Evolutionary conservation across 1,140 invertebrate genomes (phyloP).

Genomic region (Cydia pomonella): DNA sequence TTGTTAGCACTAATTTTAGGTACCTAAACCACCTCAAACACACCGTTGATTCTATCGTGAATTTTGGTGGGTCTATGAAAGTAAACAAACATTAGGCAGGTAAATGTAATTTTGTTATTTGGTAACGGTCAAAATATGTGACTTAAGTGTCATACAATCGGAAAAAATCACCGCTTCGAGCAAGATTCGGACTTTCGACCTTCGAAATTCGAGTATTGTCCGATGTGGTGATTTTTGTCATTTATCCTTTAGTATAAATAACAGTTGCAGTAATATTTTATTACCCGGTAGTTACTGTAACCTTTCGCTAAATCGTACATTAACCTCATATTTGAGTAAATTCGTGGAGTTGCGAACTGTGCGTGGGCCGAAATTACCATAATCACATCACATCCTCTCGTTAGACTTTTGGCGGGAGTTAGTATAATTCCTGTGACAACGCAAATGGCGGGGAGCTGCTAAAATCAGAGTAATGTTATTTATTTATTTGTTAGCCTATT

Average conservation of each 20-base stretch:
- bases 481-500: too few relatives aligned
- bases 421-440: slow-evolving; percentile 5
- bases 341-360: slow-evolving; percentile 1
- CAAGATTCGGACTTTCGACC: too few relatives aligned
- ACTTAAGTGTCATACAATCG: too few relatives aligned
- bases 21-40: background rate
- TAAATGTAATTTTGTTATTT: too few relatives aligned
- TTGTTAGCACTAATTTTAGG: background rate
- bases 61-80: too few relatives aligned
- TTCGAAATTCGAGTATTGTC: too few relatives aligned
- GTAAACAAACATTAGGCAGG: too few relatives aligned
- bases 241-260: too few relatives aligned
- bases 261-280: too few relatives aligned
- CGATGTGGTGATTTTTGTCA: too few relatives aligned
- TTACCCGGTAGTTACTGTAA: background rate
- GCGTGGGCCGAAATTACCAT: slow-evolving; percentile 14
- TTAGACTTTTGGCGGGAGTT: background rate
- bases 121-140: too few relatives aligned
- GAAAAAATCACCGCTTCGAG: too few relatives aligned
- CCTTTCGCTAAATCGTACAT: background rate
- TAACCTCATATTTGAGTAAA: background rate
- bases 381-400: slow-evolving; percentile 10
- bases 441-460: background rate
- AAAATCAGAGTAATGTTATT: background rate
- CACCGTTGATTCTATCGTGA: background rate